These are phyloP conservation scores for Tinamus guttatus DNA, from an alignment of 2,113 vertebrate genomes.

Conservation along the genomic window DNA sequence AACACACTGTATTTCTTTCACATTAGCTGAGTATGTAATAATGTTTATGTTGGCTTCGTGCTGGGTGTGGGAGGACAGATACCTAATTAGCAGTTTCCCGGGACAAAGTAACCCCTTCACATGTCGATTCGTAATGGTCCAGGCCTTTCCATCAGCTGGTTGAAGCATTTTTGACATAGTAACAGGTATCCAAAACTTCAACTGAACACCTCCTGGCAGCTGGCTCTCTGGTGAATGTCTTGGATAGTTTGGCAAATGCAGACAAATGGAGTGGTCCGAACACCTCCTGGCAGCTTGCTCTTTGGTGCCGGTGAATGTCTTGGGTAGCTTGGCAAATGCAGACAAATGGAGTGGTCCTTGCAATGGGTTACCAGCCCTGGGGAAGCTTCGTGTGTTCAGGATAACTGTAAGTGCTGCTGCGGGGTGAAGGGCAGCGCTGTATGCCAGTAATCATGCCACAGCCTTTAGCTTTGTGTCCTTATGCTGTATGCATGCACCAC, in stretches of 20 bases:
- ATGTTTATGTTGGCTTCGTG: conserved; percentile 52
- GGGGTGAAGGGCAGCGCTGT: not conserved
- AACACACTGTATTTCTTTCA: not conserved
- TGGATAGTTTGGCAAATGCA: not conserved
- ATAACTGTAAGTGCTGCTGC: not conserved
- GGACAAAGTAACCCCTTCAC: conserved; percentile 19
- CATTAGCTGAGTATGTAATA: not conserved
- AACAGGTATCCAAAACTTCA: not conserved
- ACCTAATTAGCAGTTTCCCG: conserved; percentile 46
- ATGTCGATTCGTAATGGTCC: not conserved
- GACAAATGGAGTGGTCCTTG: not conserved
- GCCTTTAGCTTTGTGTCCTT: not conserved
- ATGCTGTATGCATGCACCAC: not conserved
- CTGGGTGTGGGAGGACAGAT: conserved; percentile 23
- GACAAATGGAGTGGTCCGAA: not conserved
- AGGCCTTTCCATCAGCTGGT: not conserved
- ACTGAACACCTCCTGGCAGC: not conserved
- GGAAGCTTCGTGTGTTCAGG: accelerated
- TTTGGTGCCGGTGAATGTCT: not conserved
- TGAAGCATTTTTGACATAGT: not conserved
- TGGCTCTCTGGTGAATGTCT: not conserved
- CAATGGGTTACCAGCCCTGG: not conserved
- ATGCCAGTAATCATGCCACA: not conserved
- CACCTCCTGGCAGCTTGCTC: not conserved
- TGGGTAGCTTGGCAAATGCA: not conserved